Base-by-base conservation (phyloP, 2,888 invertebrate genomes). In the Eremobia ochroleuca region DNA sequence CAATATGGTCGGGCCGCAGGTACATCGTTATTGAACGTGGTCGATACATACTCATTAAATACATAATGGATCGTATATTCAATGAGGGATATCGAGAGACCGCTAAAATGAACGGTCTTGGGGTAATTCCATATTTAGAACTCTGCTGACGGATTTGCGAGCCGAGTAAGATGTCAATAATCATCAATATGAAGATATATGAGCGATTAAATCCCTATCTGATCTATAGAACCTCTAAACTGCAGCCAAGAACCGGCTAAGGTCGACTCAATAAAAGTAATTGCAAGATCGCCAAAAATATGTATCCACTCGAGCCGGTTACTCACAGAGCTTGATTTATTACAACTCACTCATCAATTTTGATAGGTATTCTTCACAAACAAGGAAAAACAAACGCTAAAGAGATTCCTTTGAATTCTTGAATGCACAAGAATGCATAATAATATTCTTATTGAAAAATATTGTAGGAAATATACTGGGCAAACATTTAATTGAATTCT, bases 21-120 rank as follows among this genome's bases (percentile, higher is more conserved):
- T 83, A 73, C 73, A 79, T 69, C 72, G 58, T 62, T 62, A 82
- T 77, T 64, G 73, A 77, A 73, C 85, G 68, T 65, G 61, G 76
- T 72, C 69, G 64, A 61, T 65, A 76, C 55, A 70, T 70, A 80
- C 58, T 83, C 52, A 83, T 76, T 83, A 76, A 66, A 76, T 83
- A 52, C 61, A 73, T 59, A 78, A 82, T 66, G 34, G 40, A 73
- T 78, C 55, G 25, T 73, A 73, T 76, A 65, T 69, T 59, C 37
- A 65, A 81, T 52, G 28, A 64, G 76, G 55, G 40, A 59, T 81
- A 79, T 64, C 76, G 64, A 76, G 67, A 64, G 40, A 81, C 64
- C 62, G 49, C 58, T 81, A 68, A 76, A 80, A 76, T 68, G 25
- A 52, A 76, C 55, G 40, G 34, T 58, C 55, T 28, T 81, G 67